Base-by-base conservation (phyloP, 2,888 invertebrate species). In the Axea sp. region DNA sequence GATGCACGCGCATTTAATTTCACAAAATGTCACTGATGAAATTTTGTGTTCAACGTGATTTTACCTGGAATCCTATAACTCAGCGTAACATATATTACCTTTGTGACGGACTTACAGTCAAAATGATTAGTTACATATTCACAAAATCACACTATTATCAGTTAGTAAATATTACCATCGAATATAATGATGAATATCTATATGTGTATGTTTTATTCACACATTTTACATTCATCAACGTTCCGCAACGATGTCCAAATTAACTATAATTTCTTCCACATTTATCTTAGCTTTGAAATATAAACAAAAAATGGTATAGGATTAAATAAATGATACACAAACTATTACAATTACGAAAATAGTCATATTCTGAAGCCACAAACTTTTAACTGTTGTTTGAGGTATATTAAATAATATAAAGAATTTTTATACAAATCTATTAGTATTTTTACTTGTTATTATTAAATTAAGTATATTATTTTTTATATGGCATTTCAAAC, bases 71-170 rank as follows among this genome's bases (percentile, higher is more conserved):
- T 22, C 35, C 31, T 59, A 31, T 45, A 45, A 57, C 15, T 31
- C 33, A 39, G 7, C 35, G 7, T 12, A 19, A 19, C 19, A 31
- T 41, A 26, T 24, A 28, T n/a, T n/a, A n/a, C 45, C 26, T 45
- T 53, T 35, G 53, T 28, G 26, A 67, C 77, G 73, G 79, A 80
- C 77, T 79, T 69, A 72, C 59, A 69, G 79, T 80, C 79, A 81
- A 80, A 77, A 69, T 77, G 76, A 82, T 81, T 81, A 81, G 76
- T 77, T 76, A 68, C 75, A 73, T 64, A 68, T 39, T 51, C 59
- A 33, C 15, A 28, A 41, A 64, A 35, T 64, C 43, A 43, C 28
- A 14, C 43, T 43, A 53, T 53, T 35, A 45, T 37, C 35, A 65
- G 37, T 39, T 28, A 9, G 28, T 24, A 24, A 35, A 24, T 9